Base-by-base conservation (phyloP, 2,888 invertebrate genomes). In the Callyntrura guangdongensis region DNA sequence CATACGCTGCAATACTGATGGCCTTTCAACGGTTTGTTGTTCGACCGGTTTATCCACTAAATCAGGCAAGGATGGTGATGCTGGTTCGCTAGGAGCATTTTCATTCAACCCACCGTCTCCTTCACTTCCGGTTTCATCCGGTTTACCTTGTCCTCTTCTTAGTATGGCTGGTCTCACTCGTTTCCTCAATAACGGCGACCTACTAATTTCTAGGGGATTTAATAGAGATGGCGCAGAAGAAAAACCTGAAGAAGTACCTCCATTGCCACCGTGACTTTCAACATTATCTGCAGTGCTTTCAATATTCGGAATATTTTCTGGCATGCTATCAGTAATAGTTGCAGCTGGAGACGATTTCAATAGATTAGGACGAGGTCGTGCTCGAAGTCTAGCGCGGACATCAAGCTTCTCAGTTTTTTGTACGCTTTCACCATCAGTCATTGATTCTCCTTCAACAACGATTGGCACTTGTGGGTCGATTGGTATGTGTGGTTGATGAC, bases 371-470 rank as follows among this genome's bases (percentile, higher is more conserved):
- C 88, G 67, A 0, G 47, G 20, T 36, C 84, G 72, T 11, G 17
- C 77, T 4, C 89, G 25, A 20, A 89, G 53, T 27, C 77, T 89
- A 27, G 56, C 47, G 8, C 89, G 74, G 1, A 89, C 53, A 77
- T 89, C 67, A 27, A 89, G 36, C 45, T 83, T 89, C 45, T 84
- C 86, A 72, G 53, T 22, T 64, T 56, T 61, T 47, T 64, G 17
- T 74, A 0, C 59, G 4, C 0, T 56, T 72, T 69, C 69, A 12
- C 14, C 69, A 61, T 12, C 64, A 5, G 64, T 14, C 17, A 12
- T 12, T 53, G 22, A 0, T 5, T 56, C 59, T n/a, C 14, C 27
- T 36, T 81, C 59, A 0, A 17, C 56, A 36, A 36, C 3, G 3
- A 45, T 17, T 3, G 74, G 47, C 20, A 20, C 27, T n/a, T 53